phyloP scores from a whole-genome alignment of 2,797 vertebrate genomes.

The Syndactyla subalaris region DNA sequence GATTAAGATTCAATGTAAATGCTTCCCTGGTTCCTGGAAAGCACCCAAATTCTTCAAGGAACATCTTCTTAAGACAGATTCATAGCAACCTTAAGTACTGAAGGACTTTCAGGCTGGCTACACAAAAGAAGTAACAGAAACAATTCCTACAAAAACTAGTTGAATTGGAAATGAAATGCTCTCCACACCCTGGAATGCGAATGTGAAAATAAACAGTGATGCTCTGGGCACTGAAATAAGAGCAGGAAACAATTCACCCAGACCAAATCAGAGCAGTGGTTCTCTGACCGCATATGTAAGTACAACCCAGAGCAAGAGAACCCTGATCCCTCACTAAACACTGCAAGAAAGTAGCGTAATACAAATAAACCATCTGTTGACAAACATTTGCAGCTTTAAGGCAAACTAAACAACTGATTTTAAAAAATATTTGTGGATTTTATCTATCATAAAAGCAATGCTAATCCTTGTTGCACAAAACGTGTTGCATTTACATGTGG shows the following conservation, averaged over 20 bases:
- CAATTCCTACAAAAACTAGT: neutral
- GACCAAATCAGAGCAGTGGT: neutral
- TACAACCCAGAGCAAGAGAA: neutral
- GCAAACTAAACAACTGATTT: neutral
- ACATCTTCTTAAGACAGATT: neutral
- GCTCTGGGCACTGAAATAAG: neutral
- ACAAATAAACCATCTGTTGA: neutral
- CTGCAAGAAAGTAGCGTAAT: neutral
- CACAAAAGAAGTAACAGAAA: neutral
- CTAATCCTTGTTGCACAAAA: neutral
- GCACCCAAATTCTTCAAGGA: neutral
- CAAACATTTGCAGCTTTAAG: neutral
- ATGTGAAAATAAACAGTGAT: neutral
- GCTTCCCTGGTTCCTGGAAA: neutral
- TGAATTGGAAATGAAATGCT: neutral
- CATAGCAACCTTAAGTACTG: neutral
- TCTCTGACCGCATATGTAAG: neutral
- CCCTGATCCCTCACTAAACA: neutral
- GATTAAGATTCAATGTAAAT: neutral
- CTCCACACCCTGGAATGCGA: neutral
- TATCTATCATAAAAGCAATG: neutral
- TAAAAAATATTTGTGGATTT: neutral
- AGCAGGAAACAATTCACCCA: neutral
- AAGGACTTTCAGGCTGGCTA: neutral
- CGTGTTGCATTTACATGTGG: fast-evolving